Percentiles rank a stretch among this genome's conserved stretches.
Conservation (phyloP, 2,797 vertebrate genomes). For the Anas flavirostris region DNA sequence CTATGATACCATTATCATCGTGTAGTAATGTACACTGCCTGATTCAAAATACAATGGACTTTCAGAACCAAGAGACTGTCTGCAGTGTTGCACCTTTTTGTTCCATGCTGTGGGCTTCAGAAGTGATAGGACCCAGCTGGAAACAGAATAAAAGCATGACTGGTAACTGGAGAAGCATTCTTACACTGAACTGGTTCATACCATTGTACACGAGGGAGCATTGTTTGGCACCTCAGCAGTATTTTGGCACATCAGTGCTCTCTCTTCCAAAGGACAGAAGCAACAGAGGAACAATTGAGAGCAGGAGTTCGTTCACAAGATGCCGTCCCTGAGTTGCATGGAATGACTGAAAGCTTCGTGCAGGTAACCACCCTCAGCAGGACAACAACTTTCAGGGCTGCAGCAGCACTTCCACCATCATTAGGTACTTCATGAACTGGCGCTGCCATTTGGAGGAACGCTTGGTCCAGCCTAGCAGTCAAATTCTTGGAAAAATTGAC, state of each 20-base stretch:
- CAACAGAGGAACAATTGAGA: neutral
- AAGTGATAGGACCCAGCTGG: neutral
- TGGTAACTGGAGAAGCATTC: neutral
- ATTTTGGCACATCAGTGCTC: neutral
- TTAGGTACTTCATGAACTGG: neutral
- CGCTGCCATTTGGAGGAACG: neutral
- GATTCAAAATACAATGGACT: neutral
- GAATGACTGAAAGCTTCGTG: neutral
- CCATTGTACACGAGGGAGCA: neutral
- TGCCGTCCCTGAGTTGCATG: neutral
- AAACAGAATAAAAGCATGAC: neutral
- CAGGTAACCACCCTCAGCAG: neutral
- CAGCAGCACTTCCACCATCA: neutral
- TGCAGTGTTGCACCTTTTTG: neutral
- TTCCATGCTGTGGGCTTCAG: neutral
- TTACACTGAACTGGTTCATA: neutral
- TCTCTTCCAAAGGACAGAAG: neutral
- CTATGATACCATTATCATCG: neutral
- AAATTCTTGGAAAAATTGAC: neutral
- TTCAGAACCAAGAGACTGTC: neutral
- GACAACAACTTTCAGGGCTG: neutral
- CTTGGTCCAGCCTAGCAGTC: neutral
- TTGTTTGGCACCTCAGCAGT: neutral
- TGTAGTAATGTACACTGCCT: neutral
- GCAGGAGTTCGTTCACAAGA: neutral